Base-by-base conservation (phyloP, 2,888 invertebrate genomes). In the Nowickia ferox region DNA sequence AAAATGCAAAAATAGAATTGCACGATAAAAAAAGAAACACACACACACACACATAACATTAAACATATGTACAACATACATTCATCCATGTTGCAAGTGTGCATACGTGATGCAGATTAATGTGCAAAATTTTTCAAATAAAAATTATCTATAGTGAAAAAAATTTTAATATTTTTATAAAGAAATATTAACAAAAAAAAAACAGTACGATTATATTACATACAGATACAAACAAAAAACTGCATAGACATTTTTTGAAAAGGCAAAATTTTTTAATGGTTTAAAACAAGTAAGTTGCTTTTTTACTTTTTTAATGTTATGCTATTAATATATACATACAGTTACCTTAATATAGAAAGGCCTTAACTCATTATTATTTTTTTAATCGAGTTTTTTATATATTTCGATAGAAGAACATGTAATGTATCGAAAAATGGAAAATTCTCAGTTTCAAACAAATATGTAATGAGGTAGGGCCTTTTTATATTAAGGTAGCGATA, bases 251-350 rank as follows among this genome's bases (percentile, higher is more conserved):
- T 68, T 10, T 13, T 40, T 17, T 9, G 42, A 6, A 17, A 8
- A 17, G 17, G 44, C 30, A 61, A 78, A n/a, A 61, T 42, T 13
- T 19, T 55, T 46, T 40, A 48, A 17, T 51, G 15, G 17, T 42
- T 9, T 55, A 53, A 71, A 61, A 30, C 78, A 78, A 61, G 78
- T 79, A 79, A 79, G 78, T 79, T 61, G 30, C 30, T 6, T 44
- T 57, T 46, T 46, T 42, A 5, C 11, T 65, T 10, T 9, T 30
- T 4, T 4, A 30, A 30, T 4, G 4, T 30, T 30, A 30, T 4
- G 4, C 2, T 30, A 3, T 4, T 3, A 4, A 30, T 30, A 30
- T 30, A 4, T 30, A n/a, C n/a, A n/a, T n/a, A n/a, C n/a, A n/a
- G n/a, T n/a, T n/a, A n/a, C n/a, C n/a, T n/a, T n/a, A n/a, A n/a